Evolutionary conservation across 2,113 vertebrate genomes (phyloP).

Genomic region (Ploceus nigricollis): DNA sequence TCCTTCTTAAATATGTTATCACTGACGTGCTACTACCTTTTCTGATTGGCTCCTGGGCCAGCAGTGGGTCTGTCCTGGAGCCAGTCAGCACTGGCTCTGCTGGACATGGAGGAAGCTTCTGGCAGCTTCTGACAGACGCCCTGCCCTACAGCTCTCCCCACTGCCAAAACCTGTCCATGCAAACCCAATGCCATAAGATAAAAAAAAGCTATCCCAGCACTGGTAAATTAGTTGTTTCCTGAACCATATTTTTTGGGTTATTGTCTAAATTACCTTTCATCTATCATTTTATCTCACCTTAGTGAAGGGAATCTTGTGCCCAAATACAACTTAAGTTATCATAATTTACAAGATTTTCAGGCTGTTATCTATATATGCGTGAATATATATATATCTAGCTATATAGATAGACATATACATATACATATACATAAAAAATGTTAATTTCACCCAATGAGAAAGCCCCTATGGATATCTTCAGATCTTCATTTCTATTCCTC

Average conservation of each 20-base stretch:
- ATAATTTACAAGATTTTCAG: not conserved
- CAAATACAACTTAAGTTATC: not conserved
- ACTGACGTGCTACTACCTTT: not conserved
- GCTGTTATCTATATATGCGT: not conserved
- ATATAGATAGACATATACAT: not conserved
- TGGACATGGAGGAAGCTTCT: fast-evolving
- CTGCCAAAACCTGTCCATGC: too few relatives aligned
- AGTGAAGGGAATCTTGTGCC: not conserved
- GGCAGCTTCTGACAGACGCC: fast-evolving
- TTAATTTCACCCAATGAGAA: not conserved
- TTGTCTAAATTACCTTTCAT: not conserved
- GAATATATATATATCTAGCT: not conserved
- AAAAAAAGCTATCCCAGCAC: not conserved
- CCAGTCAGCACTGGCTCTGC: fast-evolving
- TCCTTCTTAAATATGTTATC: not conserved
- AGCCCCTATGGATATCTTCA: not conserved
- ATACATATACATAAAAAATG: not conserved
- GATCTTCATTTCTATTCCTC: not conserved
- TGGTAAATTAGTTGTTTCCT: not conserved
- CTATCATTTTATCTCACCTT: not conserved
- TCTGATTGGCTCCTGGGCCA: not conserved
- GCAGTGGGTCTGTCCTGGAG: not conserved
- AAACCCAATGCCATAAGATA: not conserved
- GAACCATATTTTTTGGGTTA: not conserved
- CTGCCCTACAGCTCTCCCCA: not conserved